Conservation (phyloP, 2,888 invertebrate genomes). For the Seira ritae region DNA sequence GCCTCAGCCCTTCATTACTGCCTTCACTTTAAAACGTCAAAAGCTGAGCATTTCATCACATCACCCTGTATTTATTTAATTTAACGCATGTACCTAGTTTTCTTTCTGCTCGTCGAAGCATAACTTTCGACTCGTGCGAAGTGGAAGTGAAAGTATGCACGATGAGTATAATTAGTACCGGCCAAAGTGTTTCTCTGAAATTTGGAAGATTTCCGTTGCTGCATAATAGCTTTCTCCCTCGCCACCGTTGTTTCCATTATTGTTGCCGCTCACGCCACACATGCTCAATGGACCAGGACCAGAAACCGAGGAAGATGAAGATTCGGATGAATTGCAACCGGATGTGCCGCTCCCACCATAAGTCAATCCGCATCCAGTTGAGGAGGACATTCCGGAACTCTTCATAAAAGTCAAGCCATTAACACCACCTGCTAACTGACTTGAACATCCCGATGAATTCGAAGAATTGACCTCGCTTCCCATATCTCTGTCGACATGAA, state of each 20-base stretch:
- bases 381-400: constrained; percentile 59
- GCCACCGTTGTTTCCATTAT: constrained; percentile 9
- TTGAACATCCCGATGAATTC: constrained; percentile 47
- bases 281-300: constrained; percentile 56
- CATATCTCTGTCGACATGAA: constrained; percentile 28
- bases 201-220: constrained; percentile 73
- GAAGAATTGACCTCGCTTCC: constrained; percentile 43
- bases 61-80: background rate
- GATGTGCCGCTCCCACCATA: constrained; percentile 43
- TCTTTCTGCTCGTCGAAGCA: background rate
- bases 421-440: constrained; percentile 54
- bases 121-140: background rate
- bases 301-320: constrained; percentile 54
- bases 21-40: no score
- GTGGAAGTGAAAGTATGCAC: background rate
- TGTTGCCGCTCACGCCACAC: constrained; percentile 45
- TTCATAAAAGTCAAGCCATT: constrained; percentile 54
- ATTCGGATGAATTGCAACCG: constrained; percentile 40
- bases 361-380: constrained; percentile 57
- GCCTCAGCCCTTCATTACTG: no score
- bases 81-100: background rate
- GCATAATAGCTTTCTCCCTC: constrained; percentile 72
- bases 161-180: constrained; percentile 71
- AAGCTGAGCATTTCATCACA: no score
- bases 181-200: constrained; percentile 73